phyloP scores from a whole-genome alignment of 2,888 invertebrate genomes.

The Lepidocyrtinus sp. region DNA sequence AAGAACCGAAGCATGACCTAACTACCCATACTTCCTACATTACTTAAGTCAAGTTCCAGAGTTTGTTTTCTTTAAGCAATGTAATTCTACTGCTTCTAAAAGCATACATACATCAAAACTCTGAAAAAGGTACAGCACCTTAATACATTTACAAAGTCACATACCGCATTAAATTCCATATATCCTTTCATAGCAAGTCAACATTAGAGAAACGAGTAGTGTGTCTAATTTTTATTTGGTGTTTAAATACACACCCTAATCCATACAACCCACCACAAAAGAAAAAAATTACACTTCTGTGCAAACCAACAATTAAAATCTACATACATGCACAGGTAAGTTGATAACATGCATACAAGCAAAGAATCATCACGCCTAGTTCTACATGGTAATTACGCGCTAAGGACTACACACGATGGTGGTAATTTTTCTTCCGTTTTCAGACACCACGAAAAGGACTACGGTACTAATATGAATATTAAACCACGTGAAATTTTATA shows the following conservation, averaged over 20 bases:
- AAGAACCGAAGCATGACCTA: no score
- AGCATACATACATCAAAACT: no score
- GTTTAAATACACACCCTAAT: constrained; percentile 48
- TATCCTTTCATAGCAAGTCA: no score
- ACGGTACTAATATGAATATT: constrained; percentile 51
- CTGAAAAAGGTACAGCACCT: no score
- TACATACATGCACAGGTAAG: no score
- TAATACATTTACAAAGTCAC: no score
- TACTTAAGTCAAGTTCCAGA: no score
- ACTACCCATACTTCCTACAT: no score
- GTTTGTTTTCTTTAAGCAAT: no score
- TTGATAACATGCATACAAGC: constrained; percentile 3
- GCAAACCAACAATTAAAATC: constrained; percentile 7
- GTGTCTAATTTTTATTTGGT: constrained; percentile 59
- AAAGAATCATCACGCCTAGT: constrained; percentile 20
- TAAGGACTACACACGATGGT: constrained; percentile 50
- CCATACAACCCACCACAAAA: neutral
- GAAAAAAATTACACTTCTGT: constrained; percentile 4
- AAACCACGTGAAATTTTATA: constrained; percentile 61
- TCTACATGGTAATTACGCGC: constrained; percentile 53
- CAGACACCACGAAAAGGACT: constrained; percentile 39
- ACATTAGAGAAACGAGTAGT: no score
- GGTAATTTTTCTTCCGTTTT: constrained; percentile 35
- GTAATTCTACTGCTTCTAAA: no score
- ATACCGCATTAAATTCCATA: no score